Conservation (phyloP, 2,888 invertebrate species). For the Trichacis sp. region DNA sequence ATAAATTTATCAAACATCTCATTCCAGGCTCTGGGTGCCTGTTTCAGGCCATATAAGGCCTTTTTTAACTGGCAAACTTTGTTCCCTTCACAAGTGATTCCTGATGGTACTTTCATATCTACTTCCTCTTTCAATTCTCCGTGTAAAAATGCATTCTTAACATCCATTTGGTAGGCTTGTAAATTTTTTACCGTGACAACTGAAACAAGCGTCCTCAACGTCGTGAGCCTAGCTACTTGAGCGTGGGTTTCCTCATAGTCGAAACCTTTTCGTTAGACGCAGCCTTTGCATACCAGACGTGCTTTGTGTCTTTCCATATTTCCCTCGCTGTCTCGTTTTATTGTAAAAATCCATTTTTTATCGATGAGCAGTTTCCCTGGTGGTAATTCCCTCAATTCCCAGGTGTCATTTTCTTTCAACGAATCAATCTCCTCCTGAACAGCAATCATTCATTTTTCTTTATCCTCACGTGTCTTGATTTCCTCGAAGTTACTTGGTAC, state of each 20-base stretch:
- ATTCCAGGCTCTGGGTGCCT: constrained; percentile 53
- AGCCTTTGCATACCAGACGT: constrained; percentile 49
- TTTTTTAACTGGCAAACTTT: constrained; percentile 47
- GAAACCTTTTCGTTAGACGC: constrained; percentile 43
- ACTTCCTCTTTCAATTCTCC: constrained; percentile 48
- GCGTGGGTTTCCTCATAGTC: constrained; percentile 53
- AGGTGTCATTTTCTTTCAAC: constrained; percentile 18
- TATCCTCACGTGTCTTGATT: constrained; percentile 14
- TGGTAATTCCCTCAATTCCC: constrained; percentile 10
- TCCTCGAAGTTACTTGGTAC: constrained; percentile 21
- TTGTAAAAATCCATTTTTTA: constrained; percentile 35
- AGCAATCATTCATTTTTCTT: constrained; percentile 33
- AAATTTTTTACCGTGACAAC: constrained; percentile 19
- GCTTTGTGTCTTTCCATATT: constrained; percentile 45
- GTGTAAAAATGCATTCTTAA: constrained; percentile 54
- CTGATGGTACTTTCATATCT: constrained; percentile 44
- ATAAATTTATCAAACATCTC: constrained; percentile 43
- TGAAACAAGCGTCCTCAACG: constrained; percentile 21
- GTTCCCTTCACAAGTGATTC: constrained; percentile 14
- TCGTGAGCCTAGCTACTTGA: constrained; percentile 46
- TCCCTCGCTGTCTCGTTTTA: constrained; percentile 28
- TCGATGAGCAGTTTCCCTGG: constrained; percentile 9
- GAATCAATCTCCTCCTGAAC: constrained; percentile 36
- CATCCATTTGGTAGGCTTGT: constrained; percentile 47
- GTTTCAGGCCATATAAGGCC: constrained; percentile 54